phyloP scores from a whole-genome alignment of 2,888 invertebrate species.

The Pterobdella sp. region DNA sequence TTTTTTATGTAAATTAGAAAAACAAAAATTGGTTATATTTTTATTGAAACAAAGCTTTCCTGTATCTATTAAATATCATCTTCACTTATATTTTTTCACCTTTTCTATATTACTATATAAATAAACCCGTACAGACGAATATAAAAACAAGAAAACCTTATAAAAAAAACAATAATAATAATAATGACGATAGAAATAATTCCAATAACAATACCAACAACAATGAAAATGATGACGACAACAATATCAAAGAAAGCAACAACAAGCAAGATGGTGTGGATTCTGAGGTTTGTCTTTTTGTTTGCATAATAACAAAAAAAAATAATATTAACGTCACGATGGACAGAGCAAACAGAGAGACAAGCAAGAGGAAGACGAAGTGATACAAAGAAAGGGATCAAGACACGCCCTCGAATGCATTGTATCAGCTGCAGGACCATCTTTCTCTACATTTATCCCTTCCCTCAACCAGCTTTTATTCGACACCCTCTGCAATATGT shows the following conservation, averaged over 20 bases:
- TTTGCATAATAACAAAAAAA: neutral
- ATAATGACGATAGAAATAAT: neutral
- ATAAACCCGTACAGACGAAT: too few relatives aligned
- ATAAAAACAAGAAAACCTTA: too few relatives aligned
- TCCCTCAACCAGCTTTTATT: neutral
- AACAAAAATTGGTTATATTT: too few relatives aligned
- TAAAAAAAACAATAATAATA: neutral
- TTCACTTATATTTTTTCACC: too few relatives aligned
- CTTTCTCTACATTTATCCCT: neutral
- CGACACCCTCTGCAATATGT: neutral
- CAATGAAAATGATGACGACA: too few relatives aligned
- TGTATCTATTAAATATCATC: too few relatives aligned
- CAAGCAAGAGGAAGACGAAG: neutral
- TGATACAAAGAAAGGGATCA: neutral
- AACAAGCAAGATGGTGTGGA: too few relatives aligned
- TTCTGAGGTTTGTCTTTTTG: too few relatives aligned
- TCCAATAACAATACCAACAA: neutral
- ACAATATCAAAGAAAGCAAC: too few relatives aligned
- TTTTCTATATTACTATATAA: too few relatives aligned
- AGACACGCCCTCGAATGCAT: conserved; percentile 5
- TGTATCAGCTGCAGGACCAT: neutral
- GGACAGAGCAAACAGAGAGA: neutral
- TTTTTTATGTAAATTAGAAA: too few relatives aligned
- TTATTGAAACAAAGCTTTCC: too few relatives aligned
- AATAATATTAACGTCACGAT: neutral